Evolutionary conservation across 2,797 vertebrate genomes (phyloP), one percentile per base, ranked within the genome.

Genomic region (Bradypus variegatus): DNA sequence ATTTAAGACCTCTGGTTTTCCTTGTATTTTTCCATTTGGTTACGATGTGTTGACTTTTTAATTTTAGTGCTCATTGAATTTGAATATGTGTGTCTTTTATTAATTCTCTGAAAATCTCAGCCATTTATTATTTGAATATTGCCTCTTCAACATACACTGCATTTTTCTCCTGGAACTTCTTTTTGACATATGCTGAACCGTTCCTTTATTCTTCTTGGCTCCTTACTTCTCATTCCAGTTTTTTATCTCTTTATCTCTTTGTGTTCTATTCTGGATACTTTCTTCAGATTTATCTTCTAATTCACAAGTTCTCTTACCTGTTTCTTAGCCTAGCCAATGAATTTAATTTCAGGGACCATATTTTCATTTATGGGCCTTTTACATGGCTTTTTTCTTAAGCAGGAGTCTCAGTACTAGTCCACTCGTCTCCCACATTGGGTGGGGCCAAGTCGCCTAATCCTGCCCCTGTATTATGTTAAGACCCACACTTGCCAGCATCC

Each of bases 121-220:
- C 83, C 80, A 1, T 31, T 55, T 18, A 4, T 58, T 36, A 0
- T 9, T 36, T 8, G 14, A 48, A 18, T n/a, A 15, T 45, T 53
- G 64, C 85, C 27, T 36, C 78, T 62, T 53, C 55, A 62, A 75
- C 38, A 14, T 16, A 6, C 23, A 6, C 0, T 18, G 8, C 18
- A 1, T 62, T 33, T 85, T 73, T 55, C 18, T 65, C 45, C 41
- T 13, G n/a, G 41, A 19, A 23, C 33, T 45, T 85, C 38, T 31
- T 55, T 33, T 1, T 11, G 70, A 41, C 2, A 2, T 10, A 13
- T 1, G 50, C 15, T 6, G 36, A 9, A 8, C 64, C 2, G 3
- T 55, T 64, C 2, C 14, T 70, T 62, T 25, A 2, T 41, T 55
- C 45, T 50, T 65, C 29, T 2, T 29, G 2, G 60, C 70, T 31